Conservation (phyloP, 2,113 vertebrate species). For the Suricata suricatta region DNA sequence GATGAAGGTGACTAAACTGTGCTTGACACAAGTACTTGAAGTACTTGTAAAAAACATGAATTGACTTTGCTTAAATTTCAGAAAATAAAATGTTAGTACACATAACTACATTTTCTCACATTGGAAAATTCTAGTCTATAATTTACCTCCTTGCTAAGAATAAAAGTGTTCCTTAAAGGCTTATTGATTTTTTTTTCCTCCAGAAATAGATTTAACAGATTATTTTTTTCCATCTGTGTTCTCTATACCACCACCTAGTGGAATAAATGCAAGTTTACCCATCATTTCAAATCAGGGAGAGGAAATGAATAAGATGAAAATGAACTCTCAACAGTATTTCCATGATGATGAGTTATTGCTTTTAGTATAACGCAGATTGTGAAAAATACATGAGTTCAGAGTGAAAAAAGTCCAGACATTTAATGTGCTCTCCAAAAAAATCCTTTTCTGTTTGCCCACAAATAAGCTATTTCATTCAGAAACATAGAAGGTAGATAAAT, state of each 20-base stretch:
- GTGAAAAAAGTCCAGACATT: neutral
- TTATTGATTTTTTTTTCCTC: neutral
- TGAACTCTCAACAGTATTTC: neutral
- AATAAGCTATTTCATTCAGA: conserved; percentile 4
- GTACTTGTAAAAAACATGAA: neutral
- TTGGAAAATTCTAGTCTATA: neutral
- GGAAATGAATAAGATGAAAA: neutral
- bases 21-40: neutral
- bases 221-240: neutral
- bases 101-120: neutral
- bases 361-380: neutral
- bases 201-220: neutral
- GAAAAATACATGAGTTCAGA: neutral
- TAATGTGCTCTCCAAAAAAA: neutral
- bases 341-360: neutral
- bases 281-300: neutral
- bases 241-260: conserved; percentile 67
- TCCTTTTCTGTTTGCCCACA: neutral
- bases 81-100: conserved; percentile 25
- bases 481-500: neutral
- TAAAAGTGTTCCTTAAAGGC: neutral
- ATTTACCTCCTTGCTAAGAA: conserved; percentile 28
- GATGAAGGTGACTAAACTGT: neutral
- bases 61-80: conserved; percentile 24
- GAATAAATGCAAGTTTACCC: neutral